Conservation (phyloP, 2,888 invertebrate genomes). For the Spisula subtruncata region DNA sequence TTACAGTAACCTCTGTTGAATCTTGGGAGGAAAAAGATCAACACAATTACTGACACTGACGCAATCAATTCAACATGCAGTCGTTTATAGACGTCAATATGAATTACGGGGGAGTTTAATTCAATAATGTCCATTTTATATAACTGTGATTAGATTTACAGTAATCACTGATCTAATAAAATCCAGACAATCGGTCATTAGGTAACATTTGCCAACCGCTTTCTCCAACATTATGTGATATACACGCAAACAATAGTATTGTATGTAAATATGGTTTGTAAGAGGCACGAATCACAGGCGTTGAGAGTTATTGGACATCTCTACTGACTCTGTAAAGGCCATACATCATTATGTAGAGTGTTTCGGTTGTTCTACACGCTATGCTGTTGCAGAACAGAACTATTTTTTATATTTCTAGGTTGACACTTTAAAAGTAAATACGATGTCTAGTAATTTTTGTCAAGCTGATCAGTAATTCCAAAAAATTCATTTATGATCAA, state of each 20-base stretch:
- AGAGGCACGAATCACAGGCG: not conserved
- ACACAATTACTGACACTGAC: no score
- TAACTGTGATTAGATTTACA: slow-evolving; percentile 32
- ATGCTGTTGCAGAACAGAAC: not conserved
- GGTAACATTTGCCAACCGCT: slow-evolving; percentile 17
- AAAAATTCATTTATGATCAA: no score
- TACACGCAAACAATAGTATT: not conserved
- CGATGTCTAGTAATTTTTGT: no score
- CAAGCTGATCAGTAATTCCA: no score
- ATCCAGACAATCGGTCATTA: slow-evolving; percentile 27
- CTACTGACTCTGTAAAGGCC: slow-evolving; percentile 2
- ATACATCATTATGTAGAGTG: not conserved
- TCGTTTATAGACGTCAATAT: not conserved
- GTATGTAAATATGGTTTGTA: not conserved
- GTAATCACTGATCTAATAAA: slow-evolving; percentile 40
- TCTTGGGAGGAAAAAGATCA: no score
- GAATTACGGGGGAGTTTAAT: slow-evolving; percentile 38
- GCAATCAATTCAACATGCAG: no score
- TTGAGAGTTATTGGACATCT: not conserved
- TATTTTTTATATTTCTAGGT: no score
- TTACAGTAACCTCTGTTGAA: no score
- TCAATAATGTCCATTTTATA: slow-evolving; percentile 24
- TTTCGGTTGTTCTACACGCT: not conserved
- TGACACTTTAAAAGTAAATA: no score
- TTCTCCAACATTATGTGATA: not conserved